Evolutionary conservation across 2,113 vertebrate species (phyloP).

Genomic region (Rhipidura dahli): DNA sequence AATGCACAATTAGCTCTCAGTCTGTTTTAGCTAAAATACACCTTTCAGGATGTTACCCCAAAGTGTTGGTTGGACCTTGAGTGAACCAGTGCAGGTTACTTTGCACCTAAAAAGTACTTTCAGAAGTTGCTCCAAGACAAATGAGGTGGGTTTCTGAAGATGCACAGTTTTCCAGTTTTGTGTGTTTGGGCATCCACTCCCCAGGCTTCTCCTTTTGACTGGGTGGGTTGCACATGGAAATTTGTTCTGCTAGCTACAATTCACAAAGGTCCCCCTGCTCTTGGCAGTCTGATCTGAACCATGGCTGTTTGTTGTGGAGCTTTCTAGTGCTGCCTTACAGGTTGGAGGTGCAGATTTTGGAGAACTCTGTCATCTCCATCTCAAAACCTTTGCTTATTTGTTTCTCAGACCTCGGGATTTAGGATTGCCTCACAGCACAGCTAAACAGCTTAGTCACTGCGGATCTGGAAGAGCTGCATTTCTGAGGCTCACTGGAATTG

Average conservation of each 20-base stretch:
- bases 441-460: conserved; percentile 59
- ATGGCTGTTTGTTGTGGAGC: not conserved
- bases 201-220: not conserved
- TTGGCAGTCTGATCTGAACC: fast-evolving
- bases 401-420: not conserved
- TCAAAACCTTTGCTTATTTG: not conserved
- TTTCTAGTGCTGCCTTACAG: not conserved
- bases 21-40: not conserved
- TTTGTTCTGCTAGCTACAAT: not conserved
- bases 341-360: not conserved
- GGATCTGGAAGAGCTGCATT: conserved; percentile 27
- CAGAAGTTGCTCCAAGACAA: not conserved
- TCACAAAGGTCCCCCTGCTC: not conserved
- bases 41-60: fast-evolving
- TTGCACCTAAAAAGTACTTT: not conserved
- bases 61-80: not conserved
- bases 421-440: not conserved
- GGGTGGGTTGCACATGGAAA: not conserved
- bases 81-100: not conserved
- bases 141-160: not conserved
- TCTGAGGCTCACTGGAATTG: not conserved
- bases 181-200: not conserved
- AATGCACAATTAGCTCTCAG: not conserved
- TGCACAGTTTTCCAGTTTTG: not conserved
- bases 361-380: not conserved